Percentiles rank a stretch among this genome's conserved stretches.
Conservation (phyloP, 2,888 invertebrate species). For the Anoplius nigerrimus region DNA sequence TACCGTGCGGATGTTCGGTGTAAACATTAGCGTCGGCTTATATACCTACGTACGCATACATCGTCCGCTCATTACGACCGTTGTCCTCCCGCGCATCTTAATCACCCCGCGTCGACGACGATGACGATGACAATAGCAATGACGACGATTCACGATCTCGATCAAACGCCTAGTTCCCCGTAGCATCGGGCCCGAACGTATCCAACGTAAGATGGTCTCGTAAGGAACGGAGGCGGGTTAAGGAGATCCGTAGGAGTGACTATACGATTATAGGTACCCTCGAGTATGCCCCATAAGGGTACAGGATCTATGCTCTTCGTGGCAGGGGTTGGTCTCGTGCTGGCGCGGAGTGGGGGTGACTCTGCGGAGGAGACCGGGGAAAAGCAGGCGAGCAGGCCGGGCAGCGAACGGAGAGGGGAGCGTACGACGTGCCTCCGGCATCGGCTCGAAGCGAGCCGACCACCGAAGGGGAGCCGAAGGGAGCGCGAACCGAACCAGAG, state of each 20-base stretch:
- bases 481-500: constrained; percentile 56
- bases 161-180: too few relatives aligned
- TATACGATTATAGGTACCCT: constrained; percentile 60
- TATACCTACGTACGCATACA: too few relatives aligned
- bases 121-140: constrained; percentile 20
- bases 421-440: constrained; percentile 41
- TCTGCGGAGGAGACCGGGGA: constrained; percentile 25
- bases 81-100: constrained; percentile 26
- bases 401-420: constrained; percentile 40
- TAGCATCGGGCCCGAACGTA: too few relatives aligned
- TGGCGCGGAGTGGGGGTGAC: constrained; percentile 57
- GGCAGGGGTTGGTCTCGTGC: constrained; percentile 71
- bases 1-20: too few relatives aligned
- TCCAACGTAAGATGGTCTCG: constrained; percentile 43
- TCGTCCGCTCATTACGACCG: not conserved
- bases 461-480: constrained; percentile 53
- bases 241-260: constrained; percentile 72
- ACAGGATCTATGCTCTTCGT: constrained; percentile 61
- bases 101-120: constrained; percentile 21
- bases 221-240: constrained; percentile 65
- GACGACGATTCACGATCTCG: constrained; percentile 16
- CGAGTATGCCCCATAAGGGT: constrained; percentile 63
- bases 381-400: constrained; percentile 16
- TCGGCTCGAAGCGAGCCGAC: constrained; percentile 53
- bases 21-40: too few relatives aligned